Base-by-base conservation (phyloP, 2,888 invertebrate species). In the Mamestra brassicae region DNA sequence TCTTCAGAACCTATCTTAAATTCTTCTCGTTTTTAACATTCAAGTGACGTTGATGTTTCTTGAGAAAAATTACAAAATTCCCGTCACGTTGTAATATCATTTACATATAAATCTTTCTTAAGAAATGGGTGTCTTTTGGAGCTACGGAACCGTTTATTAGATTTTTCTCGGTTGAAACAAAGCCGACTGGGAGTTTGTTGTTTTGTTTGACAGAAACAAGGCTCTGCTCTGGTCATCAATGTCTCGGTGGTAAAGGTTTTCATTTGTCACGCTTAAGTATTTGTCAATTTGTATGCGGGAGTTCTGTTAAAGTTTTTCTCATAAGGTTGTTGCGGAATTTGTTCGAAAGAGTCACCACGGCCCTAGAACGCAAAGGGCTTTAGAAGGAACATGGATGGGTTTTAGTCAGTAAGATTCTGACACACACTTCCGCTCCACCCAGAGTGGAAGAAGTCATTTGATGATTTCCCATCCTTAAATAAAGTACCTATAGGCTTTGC, bases 21-120 rank as follows among this genome's bases (percentile, higher is more conserved):
- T 60, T 78, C 47, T 6, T 80, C 38, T 13, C 54, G 50, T 62
- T 80, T 67, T 80, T 83, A 68, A 71, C 61, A 82, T 80, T 80
- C 84, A 74, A 82, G 75, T 74, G 74, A 66, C 74, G 78, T 74
- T 70, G 68, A 78, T 74, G 63, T 72, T 77, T 58, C 78, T 66
- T 75, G 74, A 72, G 72, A 75, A 72, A 74, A 70, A 57, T 65
- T 75, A 54, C 60, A 73, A 84, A 70, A 85, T 84, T 86, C 80
- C 54, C 6, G 82, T 84, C 86, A 86, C 87, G 84, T 65, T 55
- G 50, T 84, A 80, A 82, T 87, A 82, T 87, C 70, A 86, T 87
- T 86, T 80, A 73, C 78, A 86, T 87, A 74, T 80, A 83, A 86
- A 87, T 87, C 78, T 84, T 76, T 78, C n/a, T 69, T 68, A 74